These are phyloP conservation scores for Panthera leo DNA, from an alignment of 2,113 vertebrate genomes.

Conservation along the genomic window DNA sequence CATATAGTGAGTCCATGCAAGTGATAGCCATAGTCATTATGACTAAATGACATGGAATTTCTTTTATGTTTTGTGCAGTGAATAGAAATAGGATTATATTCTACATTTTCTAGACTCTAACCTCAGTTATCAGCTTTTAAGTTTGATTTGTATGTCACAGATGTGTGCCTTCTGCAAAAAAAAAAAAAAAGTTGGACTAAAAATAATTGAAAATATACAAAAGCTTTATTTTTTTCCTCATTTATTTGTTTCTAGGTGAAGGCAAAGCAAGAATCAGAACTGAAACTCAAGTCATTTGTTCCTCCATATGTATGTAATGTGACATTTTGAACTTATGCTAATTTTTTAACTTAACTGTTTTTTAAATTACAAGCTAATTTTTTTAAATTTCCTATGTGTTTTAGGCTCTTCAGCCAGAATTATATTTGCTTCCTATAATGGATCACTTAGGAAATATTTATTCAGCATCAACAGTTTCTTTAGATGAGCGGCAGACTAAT, in stretches of 20 bases:
- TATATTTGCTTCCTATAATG: slow-evolving; percentile 90
- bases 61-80: slow-evolving; percentile 46
- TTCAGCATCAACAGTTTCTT: slow-evolving; percentile 80
- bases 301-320: slow-evolving; percentile 92
- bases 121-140: not conserved
- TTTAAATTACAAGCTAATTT: slow-evolving; percentile 55
- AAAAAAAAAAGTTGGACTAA: not conserved
- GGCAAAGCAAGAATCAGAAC: slow-evolving; percentile 91
- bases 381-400: slow-evolving; percentile 58
- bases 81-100: slow-evolving; percentile 34
- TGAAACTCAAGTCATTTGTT: slow-evolving; percentile 93
- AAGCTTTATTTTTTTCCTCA: slow-evolving; percentile 27
- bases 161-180: not conserved
- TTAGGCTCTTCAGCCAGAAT: slow-evolving; percentile 92
- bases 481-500: slow-evolving; percentile 80
- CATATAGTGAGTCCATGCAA: not conserved
- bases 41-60: slow-evolving; percentile 28
- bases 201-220: slow-evolving; percentile 39
- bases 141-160: not conserved
- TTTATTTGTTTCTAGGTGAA: slow-evolving; percentile 88
- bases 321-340: slow-evolving; percentile 43
- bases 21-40: not conserved
- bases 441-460: slow-evolving; percentile 85
- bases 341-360: slow-evolving; percentile 48
- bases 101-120: not conserved